Percentiles rank a stretch among this genome's conserved stretches.
Conservation (phyloP, 2,888 invertebrate genomes). For the Clostera curtula region DNA sequence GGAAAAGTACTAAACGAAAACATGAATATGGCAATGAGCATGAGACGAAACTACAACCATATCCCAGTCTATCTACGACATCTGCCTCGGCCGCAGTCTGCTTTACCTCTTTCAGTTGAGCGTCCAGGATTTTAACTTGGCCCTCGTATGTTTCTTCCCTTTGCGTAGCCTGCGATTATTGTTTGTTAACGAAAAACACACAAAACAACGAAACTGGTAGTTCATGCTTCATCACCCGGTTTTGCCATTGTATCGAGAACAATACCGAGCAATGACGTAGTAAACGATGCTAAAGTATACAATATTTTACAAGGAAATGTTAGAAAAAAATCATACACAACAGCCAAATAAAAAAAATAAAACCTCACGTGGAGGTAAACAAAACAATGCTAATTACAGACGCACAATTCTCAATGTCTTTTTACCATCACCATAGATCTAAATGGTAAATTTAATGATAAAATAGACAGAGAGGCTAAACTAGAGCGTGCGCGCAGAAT, state of each 20-base stretch:
- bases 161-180: conserved; percentile 88
- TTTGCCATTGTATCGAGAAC: conserved; percentile 17
- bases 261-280: conserved; percentile 36
- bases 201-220: conserved; percentile 55
- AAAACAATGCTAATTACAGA: conserved; percentile 38
- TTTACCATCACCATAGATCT: conserved; percentile 34
- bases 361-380: conserved; percentile 33
- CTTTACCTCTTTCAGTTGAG: conserved; percentile 95
- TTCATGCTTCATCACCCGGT: conserved; percentile 51
- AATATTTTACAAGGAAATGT: conserved; percentile 32
- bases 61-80: conserved; percentile 58
- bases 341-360: conserved; percentile 36
- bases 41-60: conserved; percentile 58
- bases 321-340: conserved; percentile 42
- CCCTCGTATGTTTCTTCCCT: conserved; percentile 95
- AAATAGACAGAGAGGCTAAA: conserved; percentile 36
- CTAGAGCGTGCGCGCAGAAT: conserved; percentile 47
- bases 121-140: conserved; percentile 92
- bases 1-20: conserved; percentile 36
- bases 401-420: conserved; percentile 42
- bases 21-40: conserved; percentile 55
- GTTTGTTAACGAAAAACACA: conserved; percentile 61
- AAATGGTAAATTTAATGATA: conserved; percentile 22
- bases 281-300: conserved; percentile 21
- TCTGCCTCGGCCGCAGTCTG: conserved; percentile 30